Base-by-base conservation (phyloP, 2,797 vertebrate species). In the Phrynocephalus guinanensis region DNA sequence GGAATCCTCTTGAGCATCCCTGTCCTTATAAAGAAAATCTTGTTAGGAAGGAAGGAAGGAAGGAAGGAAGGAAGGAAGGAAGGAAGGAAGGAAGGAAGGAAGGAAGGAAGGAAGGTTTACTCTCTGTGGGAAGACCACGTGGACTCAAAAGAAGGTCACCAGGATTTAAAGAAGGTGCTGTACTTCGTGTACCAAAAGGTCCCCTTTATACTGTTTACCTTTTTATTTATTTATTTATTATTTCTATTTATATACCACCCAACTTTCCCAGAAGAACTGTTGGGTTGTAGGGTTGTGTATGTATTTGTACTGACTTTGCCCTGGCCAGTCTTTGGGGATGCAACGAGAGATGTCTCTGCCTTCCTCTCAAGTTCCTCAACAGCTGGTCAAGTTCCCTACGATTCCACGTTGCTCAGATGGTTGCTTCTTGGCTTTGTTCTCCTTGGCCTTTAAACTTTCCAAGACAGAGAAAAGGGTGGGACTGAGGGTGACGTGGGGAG, bases 1-100 rank as follows among this genome's bases (percentile, higher is more conserved):
- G 0, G 70, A 1, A 33, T 68, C 15, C 0, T 18, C 44, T 71
- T 76, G 28, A 79, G 0, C 16, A 38, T 20, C 3, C 5, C 0
- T 0, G 13, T 6, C 2, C 70, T 79, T 89, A 50, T 2, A 5
- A 60, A 9, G 3, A 68, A 5, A 44, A 44, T 44, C 38, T 44
- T 44, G 38, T 44, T 44, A 63, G 16, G 60, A 63, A 20, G 60
- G 60, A 18, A 63, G 15, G 60, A 16, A 63, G 60, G 16, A 16
- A 63, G 60, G 0, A 52, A 52, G 60, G 60, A 15, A 63, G 11
- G 60, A 15, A 63, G 60, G 16, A 15, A 63, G 60, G 60, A 16
- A 33, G 33, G 33, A 33, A 33, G 1, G 33, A 18, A 15, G 3
- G 60, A 18, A 15, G 18, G 18, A 18, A 33, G 33, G 33, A 33